Base-by-base conservation (phyloP, 2,888 invertebrate genomes). In the Eupsilia transversa region DNA sequence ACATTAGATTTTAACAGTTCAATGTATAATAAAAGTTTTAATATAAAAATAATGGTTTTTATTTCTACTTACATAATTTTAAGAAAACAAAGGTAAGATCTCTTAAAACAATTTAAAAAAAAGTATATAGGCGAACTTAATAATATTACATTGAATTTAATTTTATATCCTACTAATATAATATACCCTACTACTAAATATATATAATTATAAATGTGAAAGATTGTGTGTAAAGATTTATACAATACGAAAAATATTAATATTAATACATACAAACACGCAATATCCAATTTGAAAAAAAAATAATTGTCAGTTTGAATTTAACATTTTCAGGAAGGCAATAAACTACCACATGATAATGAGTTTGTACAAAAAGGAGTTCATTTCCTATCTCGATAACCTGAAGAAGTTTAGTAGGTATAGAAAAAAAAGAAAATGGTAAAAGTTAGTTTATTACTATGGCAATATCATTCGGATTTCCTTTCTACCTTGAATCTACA, bases 21-120 rank as follows among this genome's bases (percentile, higher is more conserved):
- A 91, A 91, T 93, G 89, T 92, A 91, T 91, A 94, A 93, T 94
- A 94, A 94, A 81, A 94, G 85, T 90, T 94, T 94, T 94, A 92
- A 89, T 92, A 94, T 85, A 90, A 90, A 90, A 88, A 61, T 43
- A 57, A 82, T 41, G 69, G 77, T 79, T 86, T 86, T 87, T 77
- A 74, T 79, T 87, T 64, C 9, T 0, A 9, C 38, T 38, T 38
- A 60, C n/a, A 63, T 17, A 3, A 52, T 35, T 65, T 59, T 38
- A 9, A 3, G 14, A n/a, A 10, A 57, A 57, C 27, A 66, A 41
- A 56, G n/a, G 67, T 66, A 61, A 38, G 43, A 35, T 33, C 9
- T 4, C 17, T n/a, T n/a, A n/a, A n/a, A n/a, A n/a, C n/a, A n/a
- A n/a, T n/a, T n/a, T 6, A 60, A 52, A 35, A 72, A 74, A n/a